Percentiles rank a stretch among this genome's conserved stretches.
Conservation (phyloP, 2,113 vertebrate species). For the Petromus typicus region DNA sequence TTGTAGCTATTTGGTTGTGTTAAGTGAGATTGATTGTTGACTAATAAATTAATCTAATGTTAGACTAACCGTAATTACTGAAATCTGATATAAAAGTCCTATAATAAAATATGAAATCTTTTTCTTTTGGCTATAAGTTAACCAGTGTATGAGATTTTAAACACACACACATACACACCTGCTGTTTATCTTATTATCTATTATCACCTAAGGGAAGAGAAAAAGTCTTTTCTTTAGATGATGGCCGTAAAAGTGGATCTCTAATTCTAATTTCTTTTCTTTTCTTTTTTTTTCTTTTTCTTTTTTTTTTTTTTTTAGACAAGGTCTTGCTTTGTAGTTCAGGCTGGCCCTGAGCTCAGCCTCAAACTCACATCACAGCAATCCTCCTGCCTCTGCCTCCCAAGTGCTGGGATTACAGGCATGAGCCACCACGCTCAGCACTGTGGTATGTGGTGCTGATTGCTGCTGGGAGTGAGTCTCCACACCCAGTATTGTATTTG, state of each 20-base stretch:
- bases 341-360: no score
- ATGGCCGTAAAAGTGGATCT: neutral
- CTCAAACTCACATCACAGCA: no score
- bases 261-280: no score
- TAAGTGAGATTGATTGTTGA: constrained; percentile 45
- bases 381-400: no score
- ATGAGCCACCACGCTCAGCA: no score
- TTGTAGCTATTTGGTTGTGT: constrained; percentile 13
- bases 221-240: neutral
- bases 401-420: no score
- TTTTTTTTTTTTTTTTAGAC: no score
- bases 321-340: no score
- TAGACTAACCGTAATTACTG: constrained; percentile 21
- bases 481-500: no score
- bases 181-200: neutral
- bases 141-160: neutral
- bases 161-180: neutral
- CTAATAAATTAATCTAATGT: neutral
- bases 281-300: no score
- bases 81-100: neutral
- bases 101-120: neutral
- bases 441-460: no score
- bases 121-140: constrained; percentile 16
- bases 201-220: neutral
- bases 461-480: no score